Conservation (phyloP, 2,888 invertebrate genomes). For the Drosophila eohydei region DNA sequence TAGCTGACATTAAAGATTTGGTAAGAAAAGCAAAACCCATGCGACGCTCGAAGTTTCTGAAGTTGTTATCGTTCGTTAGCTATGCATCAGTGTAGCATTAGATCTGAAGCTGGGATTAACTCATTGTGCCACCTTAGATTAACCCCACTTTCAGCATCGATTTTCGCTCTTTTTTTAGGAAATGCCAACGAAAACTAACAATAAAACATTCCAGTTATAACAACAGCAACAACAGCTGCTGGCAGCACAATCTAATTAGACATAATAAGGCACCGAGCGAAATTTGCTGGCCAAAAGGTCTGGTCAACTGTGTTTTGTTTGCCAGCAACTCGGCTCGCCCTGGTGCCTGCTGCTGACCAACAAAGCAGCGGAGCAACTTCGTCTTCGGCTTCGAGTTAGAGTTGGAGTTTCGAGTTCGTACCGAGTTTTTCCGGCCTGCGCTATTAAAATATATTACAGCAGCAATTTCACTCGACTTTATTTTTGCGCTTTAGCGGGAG, state of each 20-base stretch:
- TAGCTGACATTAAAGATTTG: not conserved
- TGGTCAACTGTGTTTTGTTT: slow-evolving; percentile 49
- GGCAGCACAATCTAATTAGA: slow-evolving; percentile 74
- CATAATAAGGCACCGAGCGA: slow-evolving; percentile 72
- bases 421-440: slow-evolving; percentile 54
- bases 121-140: slow-evolving; percentile 46
- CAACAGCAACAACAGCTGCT: slow-evolving; percentile 16
- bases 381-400: slow-evolving; percentile 21
- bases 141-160: slow-evolving; percentile 42
- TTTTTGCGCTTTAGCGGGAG: slow-evolving; percentile 67
- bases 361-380: slow-evolving; percentile 24
- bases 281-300: slow-evolving; percentile 65
- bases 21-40: not conserved
- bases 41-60: not conserved
- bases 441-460: slow-evolving; percentile 80
- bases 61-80: not conserved
- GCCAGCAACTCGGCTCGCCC: slow-evolving; percentile 37
- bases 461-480: slow-evolving; percentile 78
- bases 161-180: slow-evolving; percentile 33
- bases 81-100: not conserved
- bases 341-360: slow-evolving; percentile 18
- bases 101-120: slow-evolving; percentile 29
- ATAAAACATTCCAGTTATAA: slow-evolving; percentile 40
- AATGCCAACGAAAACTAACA: slow-evolving; percentile 31
- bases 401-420: slow-evolving; percentile 31